A percentile compares a stretch with the other conserved stretches of the same genome.
Evolutionary conservation across 2,797 vertebrate species (phyloP).

Genomic region (Rhabdophis nuchalis): DNA sequence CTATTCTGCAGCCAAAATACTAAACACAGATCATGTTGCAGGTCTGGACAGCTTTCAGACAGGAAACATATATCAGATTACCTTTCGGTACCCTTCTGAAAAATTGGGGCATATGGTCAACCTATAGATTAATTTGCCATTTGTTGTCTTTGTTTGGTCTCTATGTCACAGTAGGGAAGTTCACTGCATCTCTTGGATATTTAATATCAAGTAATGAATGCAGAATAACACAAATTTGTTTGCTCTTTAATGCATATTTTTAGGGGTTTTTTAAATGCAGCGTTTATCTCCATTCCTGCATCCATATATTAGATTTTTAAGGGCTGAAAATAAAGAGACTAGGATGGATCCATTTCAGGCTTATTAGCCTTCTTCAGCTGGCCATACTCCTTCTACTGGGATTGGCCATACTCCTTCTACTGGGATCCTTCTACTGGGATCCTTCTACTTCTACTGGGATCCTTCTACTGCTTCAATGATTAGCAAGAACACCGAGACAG

Average conservation of each 20-base stretch:
- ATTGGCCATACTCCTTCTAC: no score
- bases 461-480: slow-evolving; percentile 31
- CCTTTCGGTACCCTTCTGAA: background rate
- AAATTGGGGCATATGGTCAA: background rate
- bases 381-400: no score
- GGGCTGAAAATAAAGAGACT: no score
- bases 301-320: no score
- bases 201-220: background rate
- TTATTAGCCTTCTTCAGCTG: no score
- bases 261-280: background rate
- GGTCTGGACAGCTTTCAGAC: background rate
- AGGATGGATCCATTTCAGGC: no score
- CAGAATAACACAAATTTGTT: background rate
- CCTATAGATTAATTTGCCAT: background rate
- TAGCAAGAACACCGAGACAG: slow-evolving; percentile 64
- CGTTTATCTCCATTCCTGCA: background rate
- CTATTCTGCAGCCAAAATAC: background rate
- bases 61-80: background rate
- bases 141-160: background rate
- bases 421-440: no score
- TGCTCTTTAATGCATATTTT: slow-evolving; percentile 5
- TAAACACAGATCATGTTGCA: background rate
- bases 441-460: no score
- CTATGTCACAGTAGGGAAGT: background rate
- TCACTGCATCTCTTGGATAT: background rate